Evolutionary conservation across 1,140 invertebrate genomes (phyloP).

Genomic region (Calephelis virginiensis): DNA sequence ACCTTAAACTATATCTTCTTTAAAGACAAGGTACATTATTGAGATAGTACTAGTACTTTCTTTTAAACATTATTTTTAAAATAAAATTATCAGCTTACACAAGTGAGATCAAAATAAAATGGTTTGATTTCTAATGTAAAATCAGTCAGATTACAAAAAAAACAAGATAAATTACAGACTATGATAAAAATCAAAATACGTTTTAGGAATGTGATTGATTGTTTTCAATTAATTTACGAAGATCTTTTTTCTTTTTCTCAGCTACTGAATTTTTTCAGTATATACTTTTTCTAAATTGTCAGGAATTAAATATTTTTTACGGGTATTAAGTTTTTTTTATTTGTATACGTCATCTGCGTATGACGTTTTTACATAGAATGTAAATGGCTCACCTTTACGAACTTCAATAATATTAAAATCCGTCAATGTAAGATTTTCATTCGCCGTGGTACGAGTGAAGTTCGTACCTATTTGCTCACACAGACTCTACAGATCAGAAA

Average conservation of each 20-base stretch:
- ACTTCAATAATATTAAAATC: conserved; percentile 1
- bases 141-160: not conserved
- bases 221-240: conserved; percentile 1
- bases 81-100: too few species aligned
- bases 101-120: too few species aligned
- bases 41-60: too few species aligned
- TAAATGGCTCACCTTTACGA: not conserved
- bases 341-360: conserved; percentile 1
- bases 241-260: not conserved
- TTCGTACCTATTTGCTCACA: not conserved
- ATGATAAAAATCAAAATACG: conserved; percentile 4
- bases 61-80: too few species aligned
- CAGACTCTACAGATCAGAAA: not conserved
- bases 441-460: not conserved
- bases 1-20: too few species aligned
- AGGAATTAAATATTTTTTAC: conserved; percentile 1
- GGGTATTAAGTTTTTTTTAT: conserved; percentile 1
- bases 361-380: conserved; percentile 3
- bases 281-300: not conserved
- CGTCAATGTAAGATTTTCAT: not conserved
- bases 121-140: too few species aligned
- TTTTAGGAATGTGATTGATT: not conserved
- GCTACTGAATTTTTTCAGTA: conserved; percentile 1
- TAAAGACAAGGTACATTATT: too few species aligned
- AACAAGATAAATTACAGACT: conserved; percentile 3